Conservation (phyloP, 2,797 vertebrate genomes). For the Syngnathus acus region DNA sequence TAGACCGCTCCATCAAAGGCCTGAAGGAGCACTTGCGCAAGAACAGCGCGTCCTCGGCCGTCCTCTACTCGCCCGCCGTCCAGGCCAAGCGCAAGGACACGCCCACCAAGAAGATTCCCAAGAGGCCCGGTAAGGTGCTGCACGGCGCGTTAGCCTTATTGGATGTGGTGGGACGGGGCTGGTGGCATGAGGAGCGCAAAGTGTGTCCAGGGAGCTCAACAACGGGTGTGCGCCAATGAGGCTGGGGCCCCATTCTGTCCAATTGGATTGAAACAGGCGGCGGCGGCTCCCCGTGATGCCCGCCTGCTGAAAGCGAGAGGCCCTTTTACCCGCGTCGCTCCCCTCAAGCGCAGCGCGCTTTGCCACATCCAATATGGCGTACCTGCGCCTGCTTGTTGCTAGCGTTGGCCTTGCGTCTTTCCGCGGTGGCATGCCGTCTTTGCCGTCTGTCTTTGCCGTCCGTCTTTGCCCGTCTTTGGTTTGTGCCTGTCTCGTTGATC, state of each 20-base stretch:
- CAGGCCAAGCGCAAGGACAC: slow-evolving; percentile 97
- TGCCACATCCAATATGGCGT: background rate
- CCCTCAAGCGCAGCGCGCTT: no score
- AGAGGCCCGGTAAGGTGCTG: slow-evolving; percentile 79
- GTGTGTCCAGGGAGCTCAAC: no score
- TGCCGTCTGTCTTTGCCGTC: slow-evolving; percentile 22
- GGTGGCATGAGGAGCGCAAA: no score
- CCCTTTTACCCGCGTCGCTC: no score
- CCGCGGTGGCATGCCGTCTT: slow-evolving; percentile 64
- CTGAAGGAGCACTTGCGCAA: slow-evolving; percentile 97
- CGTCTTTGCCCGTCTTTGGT: slow-evolving; percentile 5
- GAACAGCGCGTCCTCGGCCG: slow-evolving; percentile 83
- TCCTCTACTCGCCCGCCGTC: slow-evolving; percentile 91
- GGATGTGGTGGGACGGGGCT: background rate
- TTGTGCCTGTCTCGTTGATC: slow-evolving; percentile 47
- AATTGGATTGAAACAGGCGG: no score
- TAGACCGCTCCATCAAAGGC: slow-evolving; percentile 93
- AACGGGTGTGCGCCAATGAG: no score
- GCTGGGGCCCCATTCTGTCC: no score
- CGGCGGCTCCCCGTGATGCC: no score
- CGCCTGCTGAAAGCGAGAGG: no score
- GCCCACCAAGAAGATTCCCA: slow-evolving; percentile 89
- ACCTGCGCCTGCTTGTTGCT: no score
- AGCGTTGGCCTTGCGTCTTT: slow-evolving; percentile 19
- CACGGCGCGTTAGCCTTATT: background rate